These are phyloP conservation scores for Drosophila equinoxialis DNA, from an alignment of 1,140 invertebrate genomes.

Conservation along the genomic window DNA sequence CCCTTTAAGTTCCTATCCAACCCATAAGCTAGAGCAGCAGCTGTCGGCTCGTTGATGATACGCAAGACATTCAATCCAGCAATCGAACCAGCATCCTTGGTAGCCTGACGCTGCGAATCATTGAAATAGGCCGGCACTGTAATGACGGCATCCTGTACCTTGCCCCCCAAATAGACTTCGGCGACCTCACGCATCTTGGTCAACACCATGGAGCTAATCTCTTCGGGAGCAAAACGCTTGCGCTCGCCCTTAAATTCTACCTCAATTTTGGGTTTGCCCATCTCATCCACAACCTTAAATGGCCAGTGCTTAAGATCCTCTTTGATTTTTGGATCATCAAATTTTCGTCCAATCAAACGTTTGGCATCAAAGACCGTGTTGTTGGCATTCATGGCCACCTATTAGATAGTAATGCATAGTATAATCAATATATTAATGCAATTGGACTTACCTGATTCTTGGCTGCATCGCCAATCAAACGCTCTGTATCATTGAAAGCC, in stretches of 20 bases:
- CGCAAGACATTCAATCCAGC: constrained; percentile 91
- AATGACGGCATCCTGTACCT: constrained; percentile 87
- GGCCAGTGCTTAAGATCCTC: constrained; percentile 92
- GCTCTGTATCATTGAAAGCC: constrained; percentile 92
- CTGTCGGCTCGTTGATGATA: constrained; percentile 92
- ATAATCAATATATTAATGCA: background rate
- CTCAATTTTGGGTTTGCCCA: constrained; percentile 89
- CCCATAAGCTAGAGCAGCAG: constrained; percentile 92
- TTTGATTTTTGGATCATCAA: constrained; percentile 90
- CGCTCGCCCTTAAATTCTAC: constrained; percentile 90
- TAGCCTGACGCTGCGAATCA: constrained; percentile 87
- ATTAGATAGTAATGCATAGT: background rate
- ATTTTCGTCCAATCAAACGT: constrained; percentile 90
- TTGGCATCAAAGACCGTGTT: constrained; percentile 95
- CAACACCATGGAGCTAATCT: constrained; percentile 94
- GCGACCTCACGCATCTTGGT: constrained; percentile 90
- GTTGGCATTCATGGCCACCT: constrained; percentile 91
- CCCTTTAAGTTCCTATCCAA: constrained; percentile 93
- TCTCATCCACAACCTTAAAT: constrained; percentile 88
- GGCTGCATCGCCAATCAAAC: constrained; percentile 83
- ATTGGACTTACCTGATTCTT: constrained; percentile 76
- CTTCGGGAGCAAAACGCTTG: constrained; percentile 92
- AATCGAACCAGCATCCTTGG: constrained; percentile 90
- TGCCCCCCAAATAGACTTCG: constrained; percentile 85
- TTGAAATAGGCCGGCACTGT: constrained; percentile 89